phyloP scores from a whole-genome alignment of 2,888 invertebrate genomes.

The Chorisops tibialis region DNA sequence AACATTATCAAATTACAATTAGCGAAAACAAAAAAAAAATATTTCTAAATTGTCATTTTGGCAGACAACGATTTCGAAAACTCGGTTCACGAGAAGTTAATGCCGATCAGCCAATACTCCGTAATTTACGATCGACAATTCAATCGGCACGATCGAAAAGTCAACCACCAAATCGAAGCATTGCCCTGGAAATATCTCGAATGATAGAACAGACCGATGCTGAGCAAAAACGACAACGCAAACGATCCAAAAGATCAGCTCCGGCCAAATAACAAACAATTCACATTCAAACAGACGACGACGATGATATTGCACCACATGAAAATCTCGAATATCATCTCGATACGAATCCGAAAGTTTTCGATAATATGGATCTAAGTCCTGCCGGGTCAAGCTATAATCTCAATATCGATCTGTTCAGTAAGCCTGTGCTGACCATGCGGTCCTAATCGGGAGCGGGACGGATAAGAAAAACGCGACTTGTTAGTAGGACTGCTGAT shows the following conservation, averaged over 20 bases:
- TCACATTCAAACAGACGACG: constrained; percentile 14
- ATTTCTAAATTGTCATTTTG: too few relatives aligned
- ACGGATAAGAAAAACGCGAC: too few relatives aligned
- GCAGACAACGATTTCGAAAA: neutral
- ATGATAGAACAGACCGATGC: constrained; percentile 16
- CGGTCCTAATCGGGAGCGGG: too few relatives aligned
- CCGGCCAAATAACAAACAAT: neutral
- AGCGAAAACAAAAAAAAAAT: too few relatives aligned
- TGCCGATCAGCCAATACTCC: neutral
- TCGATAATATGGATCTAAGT: neutral
- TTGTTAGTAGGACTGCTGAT: too few relatives aligned
- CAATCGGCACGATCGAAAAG: neutral
- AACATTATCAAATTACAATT: too few relatives aligned
- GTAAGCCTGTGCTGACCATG: too few relatives aligned
- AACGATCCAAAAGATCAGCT: neutral
- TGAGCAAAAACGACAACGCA: neutral
- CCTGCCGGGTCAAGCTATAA: neutral
- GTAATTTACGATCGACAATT: neutral
- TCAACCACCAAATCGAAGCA: neutral
- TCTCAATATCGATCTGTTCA: constrained; percentile 16
- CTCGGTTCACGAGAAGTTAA: neutral
- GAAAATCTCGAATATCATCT: neutral
- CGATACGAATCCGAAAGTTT: neutral
- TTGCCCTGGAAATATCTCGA: constrained; percentile 5
- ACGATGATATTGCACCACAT: constrained; percentile 22